Evolutionary conservation across 2,113 vertebrate species (phyloP), one percentile per base, ranked within the genome.

Genomic region (Sylvia atricapilla): DNA sequence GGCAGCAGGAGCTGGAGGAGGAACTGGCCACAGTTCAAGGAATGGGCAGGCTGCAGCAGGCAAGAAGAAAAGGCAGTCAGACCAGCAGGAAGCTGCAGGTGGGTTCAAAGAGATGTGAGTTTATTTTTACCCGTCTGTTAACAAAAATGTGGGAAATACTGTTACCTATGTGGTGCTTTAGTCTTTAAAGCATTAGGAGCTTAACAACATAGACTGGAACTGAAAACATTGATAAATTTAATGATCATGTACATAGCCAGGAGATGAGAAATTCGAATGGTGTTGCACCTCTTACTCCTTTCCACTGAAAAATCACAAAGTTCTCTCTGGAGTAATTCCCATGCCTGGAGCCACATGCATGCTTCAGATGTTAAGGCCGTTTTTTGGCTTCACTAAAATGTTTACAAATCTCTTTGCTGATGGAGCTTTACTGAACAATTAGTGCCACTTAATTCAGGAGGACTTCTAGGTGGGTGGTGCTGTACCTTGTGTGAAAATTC

Each of bases 1-100:
- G 98, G 98, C 98, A 99, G 98, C 98, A 98, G 98, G 99, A 99
- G 98, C 96, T 99, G 98, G 99, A 99, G 98, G 99, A 99, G 98
- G 98, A 99, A 98, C 97, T 99, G 98, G 94, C 96, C 97, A 98
- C 98, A 97, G 97, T 94, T 95, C 98, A 97, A 97, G 98, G 98
- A 96, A 97, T 97, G 95, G 97, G 97, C 97, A 98, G 98, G 94
- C 93, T 97, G 97, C 98, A 98, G 95, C 95, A 90, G 50, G 83
- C 92, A 16, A 97, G 96, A 87, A 97, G 97, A 14, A 97, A 97
- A 93, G 85, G 58, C 66, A 85, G 20, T 84, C 93, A 97, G 67
- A 83, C 96, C 84, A 96, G 94, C 80, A 92, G 97, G 79, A 99
- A 98, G 95, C 96, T 98, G 74, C 98, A 99, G 98, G 99, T 99